Base-by-base conservation (phyloP, 2,797 vertebrate species). In the Squalus acanthias region DNA sequence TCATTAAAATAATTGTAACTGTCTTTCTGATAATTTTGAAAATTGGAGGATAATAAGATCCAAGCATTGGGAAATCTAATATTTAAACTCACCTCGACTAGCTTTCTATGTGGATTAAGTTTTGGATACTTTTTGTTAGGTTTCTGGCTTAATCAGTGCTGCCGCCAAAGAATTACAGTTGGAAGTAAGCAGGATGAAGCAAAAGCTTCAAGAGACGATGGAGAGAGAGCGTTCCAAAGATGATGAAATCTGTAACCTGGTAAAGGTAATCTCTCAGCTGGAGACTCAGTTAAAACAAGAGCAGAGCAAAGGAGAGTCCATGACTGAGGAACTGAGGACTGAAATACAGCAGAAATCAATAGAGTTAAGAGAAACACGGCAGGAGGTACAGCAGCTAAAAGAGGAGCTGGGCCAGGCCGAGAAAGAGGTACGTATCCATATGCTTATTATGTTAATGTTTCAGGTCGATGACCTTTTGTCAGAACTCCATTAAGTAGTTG, bases 401-500 rank as follows among this genome's bases (percentile, higher is more conserved):
- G 97, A 97, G 97, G 98, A 97, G 10, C 98, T 98, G 95, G 96
- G 96, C 96, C 97, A 97, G 96, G 97, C 98, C 89, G 98, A 98
- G 96, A 97, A 98, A 96, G 98, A 99, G 98, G 99, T 99, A 98
- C 91, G 98, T 53, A 74, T 57, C 24, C 4, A 50, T 29, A 53
- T 53, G 46, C 26, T 95, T 8, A 95, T 72, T 53, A 39, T 39
- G 39, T 39, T 39, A 39, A 39, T 39, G 39, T 39, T 39, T 39
- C 39, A 39, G 39, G 39, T 39, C 39, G 39, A 39, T 39, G 39
- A 57, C 53, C 53, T 57, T 57, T 57, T 5, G 5, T 57, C 53
- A 57, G 53, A 57, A 57, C 53, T 63, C 6, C 60, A n/a, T 91
- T 63, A 17, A 33, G 60, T 63, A 91, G 12, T 65, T 63, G 88